Evolutionary conservation across 2,888 invertebrate species (phyloP).

Genomic region (Ophion obscuratus): DNA sequence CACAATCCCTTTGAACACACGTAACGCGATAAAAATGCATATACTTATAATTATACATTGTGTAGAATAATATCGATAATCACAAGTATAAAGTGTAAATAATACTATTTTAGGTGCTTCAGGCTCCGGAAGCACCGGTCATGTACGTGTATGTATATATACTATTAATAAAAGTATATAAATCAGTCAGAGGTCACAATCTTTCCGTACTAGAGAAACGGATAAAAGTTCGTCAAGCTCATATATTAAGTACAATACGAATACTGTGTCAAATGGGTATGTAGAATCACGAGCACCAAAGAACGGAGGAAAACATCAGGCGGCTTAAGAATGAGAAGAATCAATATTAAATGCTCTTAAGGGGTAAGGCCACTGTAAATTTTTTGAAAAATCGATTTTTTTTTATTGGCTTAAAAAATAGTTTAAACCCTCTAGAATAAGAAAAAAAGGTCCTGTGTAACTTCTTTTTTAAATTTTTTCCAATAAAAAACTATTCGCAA

Average conservation of each 20-base stretch:
- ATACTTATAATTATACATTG: neutral
- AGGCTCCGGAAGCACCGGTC: slow-evolving; percentile 52
- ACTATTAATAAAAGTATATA: slow-evolving; percentile 9
- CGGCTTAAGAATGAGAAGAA: neutral
- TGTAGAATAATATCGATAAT: slow-evolving; percentile 28
- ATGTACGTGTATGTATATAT: slow-evolving; percentile 2
- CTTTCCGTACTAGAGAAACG: neutral
- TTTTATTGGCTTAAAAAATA: no score
- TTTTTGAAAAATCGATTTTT: no score
- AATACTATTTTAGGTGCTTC: slow-evolving; percentile 49
- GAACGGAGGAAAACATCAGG: slow-evolving; percentile 2
- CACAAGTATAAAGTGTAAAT: slow-evolving; percentile 48
- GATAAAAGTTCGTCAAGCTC: slow-evolving; percentile 25
- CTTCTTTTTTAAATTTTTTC: no score
- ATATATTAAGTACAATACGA: slow-evolving; percentile 35
- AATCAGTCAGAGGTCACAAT: slow-evolving; percentile 18
- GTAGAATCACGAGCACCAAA: slow-evolving; percentile 19
- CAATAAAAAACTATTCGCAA: no score
- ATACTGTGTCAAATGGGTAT: slow-evolving; percentile 47
- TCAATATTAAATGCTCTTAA: neutral
- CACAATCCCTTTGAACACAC: slow-evolving; percentile 60
- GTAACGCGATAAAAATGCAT: slow-evolving; percentile 41
- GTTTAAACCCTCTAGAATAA: no score
- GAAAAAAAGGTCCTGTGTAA: no score
- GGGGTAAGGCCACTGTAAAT: no score